Evolutionary conservation across 2,797 vertebrate genomes (phyloP).

Genomic region (Rhynchotus rufescens): DNA sequence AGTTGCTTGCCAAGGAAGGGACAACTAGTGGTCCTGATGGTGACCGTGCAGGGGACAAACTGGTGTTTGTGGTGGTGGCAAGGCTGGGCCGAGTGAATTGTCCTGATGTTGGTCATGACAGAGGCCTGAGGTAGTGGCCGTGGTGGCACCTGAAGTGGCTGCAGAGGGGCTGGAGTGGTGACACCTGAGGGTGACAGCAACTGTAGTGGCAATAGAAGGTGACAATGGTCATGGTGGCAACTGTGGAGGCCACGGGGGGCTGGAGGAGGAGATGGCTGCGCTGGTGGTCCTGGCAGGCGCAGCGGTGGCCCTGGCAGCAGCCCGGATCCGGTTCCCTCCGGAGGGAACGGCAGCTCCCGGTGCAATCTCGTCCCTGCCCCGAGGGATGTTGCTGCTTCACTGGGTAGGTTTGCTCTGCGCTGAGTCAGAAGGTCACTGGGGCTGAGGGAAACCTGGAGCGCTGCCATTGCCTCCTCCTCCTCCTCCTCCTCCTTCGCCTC

Average conservation of each 20-base stretch:
- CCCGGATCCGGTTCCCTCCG: neutral
- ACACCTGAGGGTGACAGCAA: neutral
- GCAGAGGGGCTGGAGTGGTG: too few relatives aligned
- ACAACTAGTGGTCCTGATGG: neutral
- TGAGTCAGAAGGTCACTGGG: slow-evolving; percentile 79
- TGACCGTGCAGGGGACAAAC: neutral
- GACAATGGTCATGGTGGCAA: neutral
- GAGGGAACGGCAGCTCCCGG: neutral
- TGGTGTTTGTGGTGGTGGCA: neutral
- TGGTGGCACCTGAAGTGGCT: neutral
- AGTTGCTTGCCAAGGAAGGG: neutral
- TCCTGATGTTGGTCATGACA: neutral
- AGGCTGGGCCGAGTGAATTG: too few relatives aligned
- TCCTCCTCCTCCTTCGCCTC: neutral
- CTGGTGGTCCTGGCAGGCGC: fast-evolving
- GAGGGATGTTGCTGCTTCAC: slow-evolving; percentile 41
- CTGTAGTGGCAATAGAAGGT: neutral
- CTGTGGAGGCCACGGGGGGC: neutral
- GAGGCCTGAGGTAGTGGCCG: fast-evolving
- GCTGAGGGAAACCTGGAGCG: slow-evolving; percentile 54
- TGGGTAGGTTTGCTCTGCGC: slow-evolving; percentile 50
- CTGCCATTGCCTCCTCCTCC: neutral
- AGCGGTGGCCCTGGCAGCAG: neutral
- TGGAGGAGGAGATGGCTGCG: fast-evolving
- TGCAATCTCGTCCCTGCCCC: neutral